phyloP scores from a whole-genome alignment of 2,113 vertebrate species.

The Balaenoptera acutorostrata region DNA sequence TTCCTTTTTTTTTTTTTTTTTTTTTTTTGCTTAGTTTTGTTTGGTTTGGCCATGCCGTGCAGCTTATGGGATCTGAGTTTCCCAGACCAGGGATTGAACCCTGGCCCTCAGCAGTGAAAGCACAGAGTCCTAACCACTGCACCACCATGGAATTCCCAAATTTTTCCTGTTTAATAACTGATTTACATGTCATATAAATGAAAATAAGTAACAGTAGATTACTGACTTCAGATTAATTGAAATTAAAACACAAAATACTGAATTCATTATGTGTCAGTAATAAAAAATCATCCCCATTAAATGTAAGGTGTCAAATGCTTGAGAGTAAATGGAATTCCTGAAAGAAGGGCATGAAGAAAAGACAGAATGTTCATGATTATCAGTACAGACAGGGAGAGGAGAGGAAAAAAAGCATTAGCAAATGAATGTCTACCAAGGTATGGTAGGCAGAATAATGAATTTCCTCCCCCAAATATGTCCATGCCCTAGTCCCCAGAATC shows the following conservation, averaged over 20 bases:
- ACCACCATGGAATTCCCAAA: too few relatives aligned
- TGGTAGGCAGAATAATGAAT: neutral
- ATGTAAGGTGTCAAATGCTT: neutral
- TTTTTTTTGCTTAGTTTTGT: too few relatives aligned
- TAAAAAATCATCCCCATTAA: neutral
- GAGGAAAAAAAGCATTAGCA: neutral
- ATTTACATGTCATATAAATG: neutral
- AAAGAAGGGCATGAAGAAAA: neutral
- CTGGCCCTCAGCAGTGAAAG: too few relatives aligned
- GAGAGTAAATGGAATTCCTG: neutral
- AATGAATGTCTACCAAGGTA: neutral
- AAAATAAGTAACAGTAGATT: neutral
- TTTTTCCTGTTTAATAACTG: neutral
- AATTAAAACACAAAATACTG: neutral
- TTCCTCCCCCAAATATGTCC: neutral
- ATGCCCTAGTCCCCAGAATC: neutral
- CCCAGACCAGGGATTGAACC: too few relatives aligned
- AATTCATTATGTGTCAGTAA: neutral
- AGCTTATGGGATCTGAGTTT: too few relatives aligned
- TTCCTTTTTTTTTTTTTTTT: rapidly evolving
- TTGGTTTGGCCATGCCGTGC: too few relatives aligned
- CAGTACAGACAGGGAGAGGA: neutral
- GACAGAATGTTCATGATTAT: neutral
- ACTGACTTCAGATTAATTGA: neutral
- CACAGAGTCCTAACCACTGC: too few relatives aligned